Evolutionary conservation across 2,113 vertebrate species (phyloP), one percentile per base, ranked within the genome.

Genomic region (Dipodomys merriami): DNA sequence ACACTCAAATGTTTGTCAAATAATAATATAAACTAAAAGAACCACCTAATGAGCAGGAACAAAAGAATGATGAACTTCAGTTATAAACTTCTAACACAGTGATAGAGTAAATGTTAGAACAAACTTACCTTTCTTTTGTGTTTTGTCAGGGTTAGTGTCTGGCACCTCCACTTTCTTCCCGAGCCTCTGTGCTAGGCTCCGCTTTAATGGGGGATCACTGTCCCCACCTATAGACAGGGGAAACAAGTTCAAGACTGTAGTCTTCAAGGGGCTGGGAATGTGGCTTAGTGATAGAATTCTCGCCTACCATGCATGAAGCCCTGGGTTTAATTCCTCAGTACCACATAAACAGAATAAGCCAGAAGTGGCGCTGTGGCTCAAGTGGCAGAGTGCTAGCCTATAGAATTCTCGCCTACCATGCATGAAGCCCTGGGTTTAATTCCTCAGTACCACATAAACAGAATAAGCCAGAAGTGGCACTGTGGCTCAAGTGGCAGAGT

Each of bases 171-270:
- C 82, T 93, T 98, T 98, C 96, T 97, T 98, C 6, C 99, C 99
- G 74, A 99, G 98, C 94, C 99, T 99, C 62, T 99, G 98, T 7
- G 98, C 97, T 53, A 99, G 98, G 94, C 98, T 98, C 60, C 98
- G 98, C 78, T 98, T 99, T 33, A 99, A 85, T 0, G 97, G 95
- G 39, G 97, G 62, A 8, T 97, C 97, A 7, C 78, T 97, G 46
- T 97, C 97, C 11, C 76, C 86, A 81, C 79, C 97, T 89, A 84
- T 22, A 88, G 94, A 94, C 1, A 72, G 30, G 29, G 12, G 16
- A 6, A 64, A 93, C 7, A 64, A 57, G 30, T 88, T 94, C 68
- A 93, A 93, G 60, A 88, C 44, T 74, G 69, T 57, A 90, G 30
- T 49, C 33, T 90, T 91, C 39, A 39, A 39, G 3, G 39, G 39